Base-by-base conservation (phyloP, 2,888 invertebrate species). In the Trachelus tabidus region DNA sequence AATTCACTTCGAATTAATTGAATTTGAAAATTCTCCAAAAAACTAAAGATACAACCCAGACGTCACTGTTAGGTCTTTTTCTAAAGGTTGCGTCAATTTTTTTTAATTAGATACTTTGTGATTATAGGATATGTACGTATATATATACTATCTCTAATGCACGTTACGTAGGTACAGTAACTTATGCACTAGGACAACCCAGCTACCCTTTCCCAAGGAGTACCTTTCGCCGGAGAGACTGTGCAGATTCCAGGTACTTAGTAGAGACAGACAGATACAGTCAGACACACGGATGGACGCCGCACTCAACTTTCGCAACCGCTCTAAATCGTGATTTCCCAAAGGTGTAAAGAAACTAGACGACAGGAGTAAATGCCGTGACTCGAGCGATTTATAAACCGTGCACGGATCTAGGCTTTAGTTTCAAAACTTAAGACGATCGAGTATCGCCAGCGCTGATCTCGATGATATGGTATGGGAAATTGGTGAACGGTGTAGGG, bases 281-380 rank as follows among this genome's bases (percentile, higher is more conserved):
- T 73, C 56, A 56, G 56, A 56, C 56, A 56, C 56, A 56, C 56
- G 23, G 23, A 56, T 23, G 56, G 56, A 56, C 23, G 56, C 15
- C 56, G 23, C 56, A 11, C 56, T 56, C 56, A 23, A 23, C 56
- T 89, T 86, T 87, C 87, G 85, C 85, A 85, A 86, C 84, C 84
- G 84, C 82, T 87, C 85, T 85, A 84, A 84, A 88, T 88, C 86
- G 87, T 86, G 86, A 87, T 87, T 88, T 87, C 85, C 84, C 84
- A 83, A 83, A 87, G 86, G 87, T 85, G 86, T 85, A 84, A 85
- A 85, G 82, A 88, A 84, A 79, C 80, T 78, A 76, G 78, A 77
- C 84, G 82, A 83, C 82, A 78, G 77, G 78, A 81, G 79, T 73
- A 71, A 71, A 71, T 56, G 56, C 23, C 56, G 56, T 56, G 23